phyloP scores from a whole-genome alignment of 1,140 invertebrate genomes.

The Zaprionus tsacasi region DNA sequence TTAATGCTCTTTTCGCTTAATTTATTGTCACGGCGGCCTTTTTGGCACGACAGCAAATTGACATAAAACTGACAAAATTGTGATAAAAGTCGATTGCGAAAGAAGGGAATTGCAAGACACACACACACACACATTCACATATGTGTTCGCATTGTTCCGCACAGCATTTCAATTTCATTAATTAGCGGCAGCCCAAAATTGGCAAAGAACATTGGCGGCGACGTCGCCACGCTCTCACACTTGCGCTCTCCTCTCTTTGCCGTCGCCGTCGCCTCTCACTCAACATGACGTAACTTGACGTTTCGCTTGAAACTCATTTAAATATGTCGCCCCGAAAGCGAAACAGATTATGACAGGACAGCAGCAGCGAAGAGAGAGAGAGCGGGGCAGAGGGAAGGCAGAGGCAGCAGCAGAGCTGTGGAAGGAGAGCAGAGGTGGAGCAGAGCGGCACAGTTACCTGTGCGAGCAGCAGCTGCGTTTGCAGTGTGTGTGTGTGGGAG shows the following conservation, averaged over 20 bases:
- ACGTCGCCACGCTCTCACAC: not conserved
- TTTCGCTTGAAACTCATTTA: conserved; percentile 60
- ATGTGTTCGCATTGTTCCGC: conserved; percentile 45
- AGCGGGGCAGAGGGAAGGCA: not conserved
- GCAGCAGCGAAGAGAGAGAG: no score
- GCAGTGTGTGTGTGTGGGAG: not conserved
- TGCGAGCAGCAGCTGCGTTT: conserved; percentile 5
- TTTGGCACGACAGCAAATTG: conserved; percentile 49
- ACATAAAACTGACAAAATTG: conserved; percentile 52
- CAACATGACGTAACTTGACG: conserved; percentile 50
- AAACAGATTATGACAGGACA: conserved; percentile 53
- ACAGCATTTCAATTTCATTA: conserved; percentile 53
- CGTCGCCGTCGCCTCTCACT: not conserved
- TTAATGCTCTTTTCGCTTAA: conserved; percentile 42
- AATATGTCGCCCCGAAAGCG: conserved; percentile 39
- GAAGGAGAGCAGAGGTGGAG: not conserved
- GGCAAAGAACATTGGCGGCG: conserved; percentile 51
- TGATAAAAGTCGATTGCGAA: conserved; percentile 45
- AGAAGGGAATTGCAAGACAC: conserved; percentile 14
- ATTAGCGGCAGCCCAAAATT: conserved; percentile 48
- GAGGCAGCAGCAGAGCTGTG: not conserved
- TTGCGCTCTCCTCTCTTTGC: not conserved
- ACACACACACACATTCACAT: not conserved
- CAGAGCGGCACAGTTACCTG: conserved; percentile 26
- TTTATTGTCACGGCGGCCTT: conserved; percentile 43